These are phyloP conservation scores for Pandemis heparana DNA, from an alignment of 2,888 invertebrate genomes.

Conservation along the genomic window DNA sequence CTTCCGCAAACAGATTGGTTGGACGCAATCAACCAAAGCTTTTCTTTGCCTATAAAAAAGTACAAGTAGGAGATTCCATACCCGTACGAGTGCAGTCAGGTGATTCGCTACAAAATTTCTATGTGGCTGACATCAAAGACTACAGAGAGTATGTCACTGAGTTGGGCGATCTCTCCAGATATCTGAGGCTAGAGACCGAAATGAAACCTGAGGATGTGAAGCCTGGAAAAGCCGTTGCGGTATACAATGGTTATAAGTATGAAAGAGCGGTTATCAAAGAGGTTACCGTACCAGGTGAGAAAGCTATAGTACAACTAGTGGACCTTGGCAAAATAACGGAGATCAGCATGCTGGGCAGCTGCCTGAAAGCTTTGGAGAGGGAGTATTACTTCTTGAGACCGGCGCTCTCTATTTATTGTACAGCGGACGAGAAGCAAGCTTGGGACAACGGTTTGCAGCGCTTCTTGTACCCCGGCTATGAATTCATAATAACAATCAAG, in stretches of 20 bases:
- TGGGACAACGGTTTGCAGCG: conserved; percentile 43
- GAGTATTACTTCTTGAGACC: conserved; percentile 44
- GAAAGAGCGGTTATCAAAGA: conserved; percentile 52
- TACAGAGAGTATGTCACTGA: conserved; percentile 48
- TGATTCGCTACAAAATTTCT: conserved; percentile 49
- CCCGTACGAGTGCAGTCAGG: conserved; percentile 51
- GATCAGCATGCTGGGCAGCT: conserved; percentile 36
- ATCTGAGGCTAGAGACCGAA: conserved; percentile 44
- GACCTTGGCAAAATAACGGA: conserved; percentile 52
- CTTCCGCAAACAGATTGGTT: conserved; percentile 41
- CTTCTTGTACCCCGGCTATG: conserved; percentile 45
- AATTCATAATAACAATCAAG: conserved; percentile 47
- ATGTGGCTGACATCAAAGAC: conserved; percentile 51
- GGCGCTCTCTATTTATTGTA: conserved; percentile 48
- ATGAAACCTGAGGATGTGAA: conserved; percentile 45
- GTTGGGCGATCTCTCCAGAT: conserved; percentile 46
- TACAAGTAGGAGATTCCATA: conserved; percentile 46
- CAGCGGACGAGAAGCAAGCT: conserved; percentile 38
- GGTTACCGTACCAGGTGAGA: conserved; percentile 44
- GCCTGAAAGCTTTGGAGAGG: conserved; percentile 48
- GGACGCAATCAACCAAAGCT: conserved; percentile 37
- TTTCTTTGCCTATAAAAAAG: conserved; percentile 46
- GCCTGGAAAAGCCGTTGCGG: conserved; percentile 48
- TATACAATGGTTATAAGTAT: conserved; percentile 45
- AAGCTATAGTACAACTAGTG: conserved; percentile 49